Base-by-base conservation (phyloP, 1,140 invertebrate genomes). In the Drosophila pseudoobscura region DNA sequence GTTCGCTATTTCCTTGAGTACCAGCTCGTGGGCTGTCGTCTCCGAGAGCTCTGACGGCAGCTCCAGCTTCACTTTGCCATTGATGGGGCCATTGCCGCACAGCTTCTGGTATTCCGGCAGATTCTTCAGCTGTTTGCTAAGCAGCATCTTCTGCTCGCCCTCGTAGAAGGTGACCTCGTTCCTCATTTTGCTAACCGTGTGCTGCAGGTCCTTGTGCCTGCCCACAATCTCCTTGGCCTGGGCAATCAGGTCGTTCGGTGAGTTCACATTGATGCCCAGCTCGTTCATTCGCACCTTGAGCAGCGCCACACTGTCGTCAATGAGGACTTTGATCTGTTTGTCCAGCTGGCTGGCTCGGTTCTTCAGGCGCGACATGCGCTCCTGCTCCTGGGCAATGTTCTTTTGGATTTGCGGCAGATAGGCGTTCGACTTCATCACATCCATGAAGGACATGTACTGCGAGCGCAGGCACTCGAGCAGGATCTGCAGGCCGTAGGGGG, bases 181-280 rank as follows among this genome's bases (percentile, higher is more conserved):
- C 85, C 98, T 96, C 44, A 98, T 92, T 88, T 95, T 95, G 78
- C 95, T 95, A 0, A 96, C 96, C 92, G 97, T 96, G 45, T 95
- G 95, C 92, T 98, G 97, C 17, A 98, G 92, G 80, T 98, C 97
- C 90, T 98, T 98, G 87, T 98, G 97, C 41, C 96, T 93, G 46
- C 96, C 94, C 6, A 98, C 97, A 75, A 99, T 98, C 92, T 98
- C 96, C 92, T 98, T 98, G 26, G 97, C 97, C 92, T 97, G 97
- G 1, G 95, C 94, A 9, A 98, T 93, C 52, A 98, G 93, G 92
- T 98, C 97, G 35, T 96, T 95, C 0, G 96, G 96, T 59, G 94
- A 95, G 35, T 95, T 96, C 3, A 95, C 95, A 89, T 96, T 95
- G 72, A 98, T 98, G 58, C 96, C 97, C 66, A 99, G 93, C 91